phyloP scores from a whole-genome alignment of 2,797 vertebrate species.

The Margarornis squamiger region DNA sequence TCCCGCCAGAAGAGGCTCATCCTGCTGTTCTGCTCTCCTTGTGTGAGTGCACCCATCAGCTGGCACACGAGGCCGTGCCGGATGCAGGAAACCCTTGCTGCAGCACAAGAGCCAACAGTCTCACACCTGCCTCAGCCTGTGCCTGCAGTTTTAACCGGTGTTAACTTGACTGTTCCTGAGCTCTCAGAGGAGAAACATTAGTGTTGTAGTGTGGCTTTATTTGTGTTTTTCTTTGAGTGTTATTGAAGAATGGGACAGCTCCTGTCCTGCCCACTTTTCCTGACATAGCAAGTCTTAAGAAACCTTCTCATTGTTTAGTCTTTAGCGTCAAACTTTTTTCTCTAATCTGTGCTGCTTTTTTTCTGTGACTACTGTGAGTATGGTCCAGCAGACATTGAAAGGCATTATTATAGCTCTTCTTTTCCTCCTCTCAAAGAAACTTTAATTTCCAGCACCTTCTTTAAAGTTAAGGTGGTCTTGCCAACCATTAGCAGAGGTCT shows the following conservation, averaged over 20 bases:
- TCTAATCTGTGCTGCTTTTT: neutral
- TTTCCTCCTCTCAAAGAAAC: neutral
- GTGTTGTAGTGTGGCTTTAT: neutral
- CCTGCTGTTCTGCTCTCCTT: neutral
- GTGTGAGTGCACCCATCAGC: neutral
- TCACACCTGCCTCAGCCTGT: neutral
- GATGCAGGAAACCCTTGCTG: neutral
- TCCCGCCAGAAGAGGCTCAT: neutral
- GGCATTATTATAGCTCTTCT: neutral
- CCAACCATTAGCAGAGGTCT: neutral
- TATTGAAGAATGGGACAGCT: neutral
- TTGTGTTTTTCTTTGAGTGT: neutral
- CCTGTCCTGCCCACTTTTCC: neutral
- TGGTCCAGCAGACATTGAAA: neutral
- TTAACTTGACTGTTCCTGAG: neutral
- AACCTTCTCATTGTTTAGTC: neutral
- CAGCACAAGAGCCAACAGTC: neutral
- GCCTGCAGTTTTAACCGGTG: neutral
- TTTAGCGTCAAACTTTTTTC: neutral
- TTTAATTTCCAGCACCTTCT: neutral
- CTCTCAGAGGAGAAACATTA: fast-evolving
- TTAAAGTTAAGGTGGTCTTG: neutral
- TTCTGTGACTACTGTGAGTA: neutral
- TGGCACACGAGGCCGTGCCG: neutral
- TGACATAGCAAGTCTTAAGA: neutral